These are phyloP conservation scores for Thera britannica DNA, from an alignment of 2,888 invertebrate species.

Conservation along the genomic window DNA sequence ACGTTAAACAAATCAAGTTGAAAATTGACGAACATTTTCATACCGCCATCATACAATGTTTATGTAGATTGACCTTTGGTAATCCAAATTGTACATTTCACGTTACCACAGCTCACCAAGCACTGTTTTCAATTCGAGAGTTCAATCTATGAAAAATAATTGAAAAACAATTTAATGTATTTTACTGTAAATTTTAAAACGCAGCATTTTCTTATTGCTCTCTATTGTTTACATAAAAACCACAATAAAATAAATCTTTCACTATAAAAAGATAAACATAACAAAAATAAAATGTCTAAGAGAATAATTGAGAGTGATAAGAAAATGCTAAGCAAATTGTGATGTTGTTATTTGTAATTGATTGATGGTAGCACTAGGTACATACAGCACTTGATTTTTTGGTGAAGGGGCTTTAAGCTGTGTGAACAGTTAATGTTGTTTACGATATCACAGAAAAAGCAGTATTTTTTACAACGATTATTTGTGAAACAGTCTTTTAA, in stretches of 20 bases:
- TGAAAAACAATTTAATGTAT: background rate
- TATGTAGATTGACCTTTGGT: constrained; percentile 7
- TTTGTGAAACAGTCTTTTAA: background rate
- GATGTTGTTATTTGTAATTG: constrained; percentile 59
- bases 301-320: constrained; percentile 19
- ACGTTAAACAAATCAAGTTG: too few species aligned
- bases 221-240: background rate
- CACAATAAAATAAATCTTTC: background rate
- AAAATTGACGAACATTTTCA: too few species aligned
- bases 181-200: background rate
- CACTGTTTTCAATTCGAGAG: constrained; percentile 21
- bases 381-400: constrained; percentile 64
- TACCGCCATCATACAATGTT: too few species aligned
- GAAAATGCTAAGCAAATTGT: constrained; percentile 36
- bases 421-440: constrained; percentile 17
- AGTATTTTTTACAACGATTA: background rate
- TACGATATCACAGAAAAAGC: background rate
- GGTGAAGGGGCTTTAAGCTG: constrained; percentile 69
- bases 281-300: background rate
- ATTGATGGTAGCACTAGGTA: constrained; percentile 64
- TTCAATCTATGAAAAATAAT: background rate
- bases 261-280: too few species aligned
- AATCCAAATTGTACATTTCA: constrained; percentile 4
- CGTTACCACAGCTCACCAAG: constrained; percentile 11
- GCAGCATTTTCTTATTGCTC: background rate